Conservation (phyloP, 2,888 invertebrate genomes). For the Salticus scenicus region DNA sequence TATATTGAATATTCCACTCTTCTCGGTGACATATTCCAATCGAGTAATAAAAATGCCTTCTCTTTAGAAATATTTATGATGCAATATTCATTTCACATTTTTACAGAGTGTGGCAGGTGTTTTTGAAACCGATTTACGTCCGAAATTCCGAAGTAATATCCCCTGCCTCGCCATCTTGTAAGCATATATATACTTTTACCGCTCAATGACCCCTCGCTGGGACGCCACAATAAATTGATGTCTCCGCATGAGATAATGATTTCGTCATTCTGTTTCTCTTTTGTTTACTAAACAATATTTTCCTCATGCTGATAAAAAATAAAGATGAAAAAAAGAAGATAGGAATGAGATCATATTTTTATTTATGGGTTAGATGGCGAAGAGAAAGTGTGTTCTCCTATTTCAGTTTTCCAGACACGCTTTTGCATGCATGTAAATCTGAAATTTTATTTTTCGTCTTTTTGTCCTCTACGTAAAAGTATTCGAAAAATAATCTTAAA, state of each 20-base stretch:
- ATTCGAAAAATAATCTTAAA: too few relatives aligned
- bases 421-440: not conserved
- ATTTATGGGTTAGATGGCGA: too few relatives aligned
- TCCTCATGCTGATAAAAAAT: not conserved
- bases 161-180: slow-evolving; percentile 25
- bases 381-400: not conserved
- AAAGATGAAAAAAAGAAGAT: too few relatives aligned
- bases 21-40: not conserved
- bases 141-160: slow-evolving; percentile 49
- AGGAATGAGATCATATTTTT: too few relatives aligned
- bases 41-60: not conserved
- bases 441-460: not conserved
- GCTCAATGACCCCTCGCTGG: slow-evolving; percentile 49
- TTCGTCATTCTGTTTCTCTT: slow-evolving; percentile 20
- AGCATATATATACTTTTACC: slow-evolving; percentile 40
- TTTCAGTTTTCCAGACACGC: not conserved
- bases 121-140: slow-evolving; percentile 56
- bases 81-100: slow-evolving; percentile 59
- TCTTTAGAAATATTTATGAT: slow-evolving; percentile 6
- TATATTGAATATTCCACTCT: too few relatives aligned
- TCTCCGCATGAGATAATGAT: slow-evolving; percentile 46
- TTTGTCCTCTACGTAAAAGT: too few relatives aligned
- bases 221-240: slow-evolving; percentile 43
- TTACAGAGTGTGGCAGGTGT: slow-evolving; percentile 60
- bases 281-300: not conserved